These are phyloP conservation scores for Dilophus febrilis DNA, from an alignment of 2,888 invertebrate genomes.

Conservation along the genomic window DNA sequence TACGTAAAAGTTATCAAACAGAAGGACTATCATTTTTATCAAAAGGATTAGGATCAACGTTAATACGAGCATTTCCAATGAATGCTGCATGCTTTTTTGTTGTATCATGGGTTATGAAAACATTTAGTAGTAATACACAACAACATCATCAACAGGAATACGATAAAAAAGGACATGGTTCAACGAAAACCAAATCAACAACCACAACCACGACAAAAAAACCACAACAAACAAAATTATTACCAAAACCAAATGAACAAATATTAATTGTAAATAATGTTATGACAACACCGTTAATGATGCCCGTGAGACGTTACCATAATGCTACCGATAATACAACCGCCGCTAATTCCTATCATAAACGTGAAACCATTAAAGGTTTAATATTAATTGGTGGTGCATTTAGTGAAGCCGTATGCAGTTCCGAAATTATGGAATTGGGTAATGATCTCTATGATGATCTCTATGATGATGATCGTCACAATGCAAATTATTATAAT, in stretches of 20 bases:
- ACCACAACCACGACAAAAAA: not conserved
- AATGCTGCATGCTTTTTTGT: conserved; percentile 87
- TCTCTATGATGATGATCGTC: too few species aligned
- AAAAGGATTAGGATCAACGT: conserved; percentile 58
- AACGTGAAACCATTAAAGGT: conserved; percentile 13
- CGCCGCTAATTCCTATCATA: not conserved
- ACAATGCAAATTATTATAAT: too few species aligned
- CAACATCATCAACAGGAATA: too few species aligned
- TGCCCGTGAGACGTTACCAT: not conserved
- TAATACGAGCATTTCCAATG: conserved; percentile 77
- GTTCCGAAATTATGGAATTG: conserved; percentile 20
- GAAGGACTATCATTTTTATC: conserved; percentile 60
- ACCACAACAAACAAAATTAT: not conserved
- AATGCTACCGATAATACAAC: not conserved
- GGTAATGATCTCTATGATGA: conserved; percentile 16
- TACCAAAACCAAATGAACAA: not conserved
- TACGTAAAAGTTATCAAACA: conserved; percentile 42
- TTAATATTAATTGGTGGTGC: conserved; percentile 18
- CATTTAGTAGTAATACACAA: conserved; percentile 4
- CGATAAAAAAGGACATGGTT: too few species aligned
- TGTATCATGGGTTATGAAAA: conserved; percentile 55
- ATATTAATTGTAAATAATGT: not conserved
- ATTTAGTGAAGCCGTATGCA: conserved; percentile 22
- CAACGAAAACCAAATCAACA: not conserved
- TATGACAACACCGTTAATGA: not conserved